Evolutionary conservation across 1,140 invertebrate species (phyloP).

Genomic region (Mizuhopecten yessoensis): DNA sequence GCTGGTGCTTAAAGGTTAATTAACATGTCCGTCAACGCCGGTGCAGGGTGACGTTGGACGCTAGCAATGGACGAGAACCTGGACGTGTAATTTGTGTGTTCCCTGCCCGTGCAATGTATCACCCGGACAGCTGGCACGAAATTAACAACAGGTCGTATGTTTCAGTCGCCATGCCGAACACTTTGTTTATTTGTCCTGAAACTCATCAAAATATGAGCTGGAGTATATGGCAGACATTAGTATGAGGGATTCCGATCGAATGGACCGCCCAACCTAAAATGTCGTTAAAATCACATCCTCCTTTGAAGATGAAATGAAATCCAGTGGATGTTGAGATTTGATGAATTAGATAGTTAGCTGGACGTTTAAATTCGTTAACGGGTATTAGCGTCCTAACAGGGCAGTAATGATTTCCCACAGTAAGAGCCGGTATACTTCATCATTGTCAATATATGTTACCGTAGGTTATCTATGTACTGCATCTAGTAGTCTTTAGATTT

Average conservation of each 20-base stretch:
- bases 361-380: not conserved
- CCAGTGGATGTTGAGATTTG: not conserved
- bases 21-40: not conserved
- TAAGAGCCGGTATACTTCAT: not conserved
- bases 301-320: conserved; percentile 7
- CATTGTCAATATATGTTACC: too few species aligned
- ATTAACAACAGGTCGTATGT: conserved; percentile 34
- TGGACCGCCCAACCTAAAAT: not conserved
- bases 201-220: conserved; percentile 33
- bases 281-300: conserved; percentile 24
- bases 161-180: not conserved
- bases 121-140: not conserved
- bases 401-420: not conserved
- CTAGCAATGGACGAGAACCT: not conserved
- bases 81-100: conserved; percentile 20
- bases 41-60: not conserved
- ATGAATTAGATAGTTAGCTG: conserved; percentile 3
- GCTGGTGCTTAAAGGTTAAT: not conserved
- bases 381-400: not conserved
- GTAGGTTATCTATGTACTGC: too few species aligned
- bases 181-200: conserved; percentile 30
- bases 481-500: too few species aligned
- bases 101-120: conserved; percentile 16
- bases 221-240: conserved; percentile 20
- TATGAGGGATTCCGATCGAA: not conserved